Evolutionary conservation across 2,888 invertebrate genomes (phyloP).

Genomic region (Lathronympha strigana): DNA sequence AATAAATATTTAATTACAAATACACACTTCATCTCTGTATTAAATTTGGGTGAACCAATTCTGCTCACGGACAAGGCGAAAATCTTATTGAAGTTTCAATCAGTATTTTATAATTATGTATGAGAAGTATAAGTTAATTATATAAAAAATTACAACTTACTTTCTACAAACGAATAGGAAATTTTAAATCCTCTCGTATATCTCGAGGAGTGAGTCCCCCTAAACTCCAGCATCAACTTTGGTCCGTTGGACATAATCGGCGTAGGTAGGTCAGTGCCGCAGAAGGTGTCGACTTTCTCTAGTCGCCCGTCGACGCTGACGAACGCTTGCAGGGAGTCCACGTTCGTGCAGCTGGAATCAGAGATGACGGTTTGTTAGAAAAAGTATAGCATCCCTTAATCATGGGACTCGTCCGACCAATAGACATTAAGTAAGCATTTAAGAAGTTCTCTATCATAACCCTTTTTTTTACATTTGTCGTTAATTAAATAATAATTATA

Average conservation of each 20-base stretch:
- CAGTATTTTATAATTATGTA: too few relatives aligned
- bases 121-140: not conserved
- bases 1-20: too few relatives aligned
- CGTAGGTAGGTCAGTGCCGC: slow-evolving; percentile 92
- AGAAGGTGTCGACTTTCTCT: slow-evolving; percentile 94
- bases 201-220: slow-evolving; percentile 90
- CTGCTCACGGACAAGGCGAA: too few relatives aligned
- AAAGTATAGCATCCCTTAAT: not conserved
- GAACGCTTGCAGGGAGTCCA: slow-evolving; percentile 92
- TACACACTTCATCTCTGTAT: too few relatives aligned
- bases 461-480: too few relatives aligned
- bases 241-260: slow-evolving; percentile 97
- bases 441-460: too few relatives aligned
- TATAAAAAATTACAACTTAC: slow-evolving; percentile 82
- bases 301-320: slow-evolving; percentile 92
- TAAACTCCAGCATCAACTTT: slow-evolving; percentile 93
- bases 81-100: too few relatives aligned
- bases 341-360: slow-evolving; percentile 88
- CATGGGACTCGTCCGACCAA: too few relatives aligned
- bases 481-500: too few relatives aligned
- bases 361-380: slow-evolving; percentile 33
- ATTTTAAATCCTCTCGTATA: slow-evolving; percentile 94
- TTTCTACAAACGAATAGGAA: slow-evolving; percentile 94
- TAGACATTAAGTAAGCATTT: not conserved
- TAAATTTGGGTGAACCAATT: too few relatives aligned